Conservation (phyloP, 1,140 invertebrate species). For the Brachionus manjavacas region DNA sequence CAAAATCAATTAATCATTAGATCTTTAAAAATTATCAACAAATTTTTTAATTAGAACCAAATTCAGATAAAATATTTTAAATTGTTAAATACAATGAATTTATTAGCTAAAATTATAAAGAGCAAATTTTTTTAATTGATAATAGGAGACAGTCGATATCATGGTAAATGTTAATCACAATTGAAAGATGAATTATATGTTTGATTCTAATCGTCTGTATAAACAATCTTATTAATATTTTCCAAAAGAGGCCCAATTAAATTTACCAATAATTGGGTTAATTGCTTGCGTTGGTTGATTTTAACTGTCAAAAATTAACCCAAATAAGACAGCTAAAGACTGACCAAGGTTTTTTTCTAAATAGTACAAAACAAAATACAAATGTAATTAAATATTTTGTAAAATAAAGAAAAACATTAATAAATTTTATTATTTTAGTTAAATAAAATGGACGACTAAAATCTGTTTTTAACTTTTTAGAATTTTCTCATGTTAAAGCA, state of each 20-base stretch:
- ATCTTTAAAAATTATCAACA: not conserved
- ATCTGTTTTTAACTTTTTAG: no score
- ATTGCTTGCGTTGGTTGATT: not conserved
- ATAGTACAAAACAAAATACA: not conserved
- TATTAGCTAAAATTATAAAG: not conserved
- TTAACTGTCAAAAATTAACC: constrained; percentile 1
- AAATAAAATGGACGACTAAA: not conserved
- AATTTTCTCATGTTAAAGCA: no score
- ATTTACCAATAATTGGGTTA: not conserved
- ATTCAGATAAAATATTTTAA: not conserved
- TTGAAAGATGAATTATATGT: not conserved
- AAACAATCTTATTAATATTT: not conserved
- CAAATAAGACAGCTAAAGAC: not conserved
- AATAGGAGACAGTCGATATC: not conserved
- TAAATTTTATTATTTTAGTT: not conserved
- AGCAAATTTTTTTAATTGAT: not conserved
- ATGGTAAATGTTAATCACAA: not conserved
- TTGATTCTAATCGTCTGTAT: not conserved
- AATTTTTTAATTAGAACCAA: not conserved
- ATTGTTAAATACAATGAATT: not conserved
- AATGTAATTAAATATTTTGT: not conserved
- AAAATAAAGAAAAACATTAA: not conserved
- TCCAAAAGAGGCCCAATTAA: not conserved
- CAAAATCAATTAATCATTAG: not conserved
- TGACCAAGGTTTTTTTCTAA: not conserved